A percentile compares a stretch with the other conserved stretches of the same genome.
Evolutionary conservation across 1,140 invertebrate species (phyloP).

Genomic region (Zaprionus africanus): DNA sequence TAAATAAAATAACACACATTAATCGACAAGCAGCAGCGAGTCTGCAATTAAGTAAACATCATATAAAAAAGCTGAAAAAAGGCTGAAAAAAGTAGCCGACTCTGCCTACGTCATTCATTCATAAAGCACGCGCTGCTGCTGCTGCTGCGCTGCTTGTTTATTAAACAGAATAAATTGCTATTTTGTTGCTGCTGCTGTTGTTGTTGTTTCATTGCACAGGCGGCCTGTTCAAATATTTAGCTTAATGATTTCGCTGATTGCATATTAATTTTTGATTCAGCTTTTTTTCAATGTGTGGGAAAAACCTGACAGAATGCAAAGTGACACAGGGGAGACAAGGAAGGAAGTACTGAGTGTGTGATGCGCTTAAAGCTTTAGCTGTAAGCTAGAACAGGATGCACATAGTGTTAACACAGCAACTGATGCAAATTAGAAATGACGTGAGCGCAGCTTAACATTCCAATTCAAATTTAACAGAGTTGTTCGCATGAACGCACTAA

Average conservation of each 20-base stretch:
- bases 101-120: constrained; percentile 18
- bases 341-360: too few relatives aligned
- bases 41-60: constrained; percentile 39
- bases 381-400: not conserved
- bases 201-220: constrained; percentile 41
- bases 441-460: not conserved
- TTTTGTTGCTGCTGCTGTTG: constrained; percentile 19
- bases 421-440: constrained; percentile 3
- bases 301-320: not conserved
- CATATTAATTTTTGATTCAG: constrained; percentile 69
- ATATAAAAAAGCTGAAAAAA: constrained; percentile 13
- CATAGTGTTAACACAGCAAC: not conserved
- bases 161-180: constrained; percentile 53
- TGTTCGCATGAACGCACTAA: not conserved
- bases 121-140: constrained; percentile 27
- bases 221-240: constrained; percentile 35
- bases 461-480: not conserved
- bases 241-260: constrained; percentile 62
- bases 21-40: not conserved
- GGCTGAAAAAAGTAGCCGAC: not conserved
- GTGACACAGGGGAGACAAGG: not conserved
- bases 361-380: not conserved
- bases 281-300: constrained; percentile 7
- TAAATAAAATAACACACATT: constrained; percentile 25
- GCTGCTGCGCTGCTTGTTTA: constrained; percentile 15